A percentile compares a stretch with the other conserved stretches of the same genome.
These are phyloP conservation scores for Xanthorhoe spadicearia DNA, from an alignment of 2,888 invertebrate genomes.

Conservation along the genomic window DNA sequence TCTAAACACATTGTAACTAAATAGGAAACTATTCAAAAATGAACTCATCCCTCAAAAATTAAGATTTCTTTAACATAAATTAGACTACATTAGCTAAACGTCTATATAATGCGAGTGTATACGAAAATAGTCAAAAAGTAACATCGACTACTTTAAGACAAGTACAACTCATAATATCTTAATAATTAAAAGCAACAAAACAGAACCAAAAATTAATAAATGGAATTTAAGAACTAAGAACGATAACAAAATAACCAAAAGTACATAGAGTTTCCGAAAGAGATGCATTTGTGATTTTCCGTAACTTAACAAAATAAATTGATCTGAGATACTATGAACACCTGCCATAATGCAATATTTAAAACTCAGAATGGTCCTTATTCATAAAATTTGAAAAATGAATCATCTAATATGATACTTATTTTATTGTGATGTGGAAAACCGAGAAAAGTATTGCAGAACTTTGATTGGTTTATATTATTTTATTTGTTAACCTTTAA, in stretches of 20 bases:
- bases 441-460: not conserved
- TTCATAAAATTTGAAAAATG: not conserved
- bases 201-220: slow-evolving; percentile 59
- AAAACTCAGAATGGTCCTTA: not conserved
- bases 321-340: slow-evolving; percentile 14
- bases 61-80: slow-evolving; percentile 38
- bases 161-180: slow-evolving; percentile 50
- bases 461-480: not conserved
- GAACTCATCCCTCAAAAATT: slow-evolving; percentile 31
- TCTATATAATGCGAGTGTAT: slow-evolving; percentile 45
- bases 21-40: slow-evolving; percentile 22
- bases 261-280: slow-evolving; percentile 69
- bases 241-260: slow-evolving; percentile 71
- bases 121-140: slow-evolving; percentile 39
- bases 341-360: not conserved
- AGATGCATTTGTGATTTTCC: slow-evolving; percentile 55
- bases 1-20: slow-evolving; percentile 34
- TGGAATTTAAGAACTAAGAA: slow-evolving; percentile 68
- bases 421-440: no score
- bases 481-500: not conserved
- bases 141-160: slow-evolving; percentile 49
- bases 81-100: slow-evolving; percentile 43
- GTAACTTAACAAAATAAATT: slow-evolving; percentile 35
- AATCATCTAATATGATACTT: no score
- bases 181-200: slow-evolving; percentile 73